Evolutionary conservation across 2,888 invertebrate species (phyloP), one percentile per base, ranked within the genome.

Genomic region (Magallana nippona): DNA sequence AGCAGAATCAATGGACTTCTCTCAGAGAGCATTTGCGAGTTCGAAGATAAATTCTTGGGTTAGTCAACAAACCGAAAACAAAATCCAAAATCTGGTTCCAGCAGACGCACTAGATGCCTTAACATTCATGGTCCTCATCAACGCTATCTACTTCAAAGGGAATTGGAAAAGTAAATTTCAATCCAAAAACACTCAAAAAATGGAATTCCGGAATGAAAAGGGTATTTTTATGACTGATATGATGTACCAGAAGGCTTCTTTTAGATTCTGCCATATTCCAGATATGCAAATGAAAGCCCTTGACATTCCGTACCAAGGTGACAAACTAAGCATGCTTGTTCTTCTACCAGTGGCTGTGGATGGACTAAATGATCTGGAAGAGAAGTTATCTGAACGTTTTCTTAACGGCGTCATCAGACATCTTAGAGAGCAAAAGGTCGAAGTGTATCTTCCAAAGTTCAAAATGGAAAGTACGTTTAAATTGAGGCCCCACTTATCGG

Each of bases 31-130:
- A 0, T 95, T 95, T 0, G 92, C 94, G 22, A 81, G 90, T 32
- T 17, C 78, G n/a, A 83, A 80, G 10, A 97, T 99, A 81, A 98
- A 98, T 92, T 89, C 94, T 57, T 98, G 98, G 97, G 97, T 97
- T n/a, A 82, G 79, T 55, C 13, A 62, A 13, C 82, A 82, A 62
- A 86, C 85, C 11, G 80, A 82, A 10, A 80, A 78, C 10, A 97
- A 96, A 93, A 98, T 99, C 85, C 96, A 96, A 89, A 95, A 98
- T 89, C 95, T 99, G 1, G 94, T 98, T 80, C 93, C 95, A 1
- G n/a, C 95, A 1, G 95, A 95, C 44, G 86, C 90, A 15, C 86
- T 94, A 11, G 89, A 86, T 82, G 19, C 85, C 17, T 44, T 85
- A 5, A 94, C 93, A 5, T 88, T 91, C 2, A 86, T 95, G 86